Evolutionary conservation across 2,888 invertebrate species (phyloP).

Genomic region (Cenopis cana): DNA sequence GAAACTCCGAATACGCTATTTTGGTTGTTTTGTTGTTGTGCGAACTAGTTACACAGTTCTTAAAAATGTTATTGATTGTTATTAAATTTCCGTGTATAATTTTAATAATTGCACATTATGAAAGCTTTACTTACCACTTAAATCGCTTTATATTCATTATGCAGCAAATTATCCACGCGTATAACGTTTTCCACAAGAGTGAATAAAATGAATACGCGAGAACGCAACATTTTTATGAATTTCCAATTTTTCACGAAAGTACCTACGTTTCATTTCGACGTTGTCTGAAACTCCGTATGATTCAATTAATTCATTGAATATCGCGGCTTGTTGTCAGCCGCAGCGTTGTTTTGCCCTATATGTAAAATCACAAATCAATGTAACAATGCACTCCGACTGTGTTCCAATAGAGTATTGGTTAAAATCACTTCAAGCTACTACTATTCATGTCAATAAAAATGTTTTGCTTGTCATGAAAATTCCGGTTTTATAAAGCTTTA

Average conservation of each 20-base stretch:
- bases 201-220: slow-evolving; percentile 34
- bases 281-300: slow-evolving; percentile 39
- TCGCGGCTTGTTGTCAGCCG: slow-evolving; percentile 38
- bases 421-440: slow-evolving; percentile 16
- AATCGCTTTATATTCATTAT: slow-evolving; percentile 12
- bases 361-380: slow-evolving; percentile 12
- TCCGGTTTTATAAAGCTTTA: slow-evolving; percentile 9
- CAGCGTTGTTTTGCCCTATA: slow-evolving; percentile 19
- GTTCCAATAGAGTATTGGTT: slow-evolving; percentile 12
- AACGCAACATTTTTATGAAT: slow-evolving; percentile 37
- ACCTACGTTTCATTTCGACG: slow-evolving; percentile 36
- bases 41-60: no score
- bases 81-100: neutral
- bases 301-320: slow-evolving; percentile 45
- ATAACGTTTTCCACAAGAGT: slow-evolving; percentile 21
- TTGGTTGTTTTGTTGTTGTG: no score
- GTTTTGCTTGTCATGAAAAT: slow-evolving; percentile 15
- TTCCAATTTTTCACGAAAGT: slow-evolving; percentile 19
- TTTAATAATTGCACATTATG: neutral
- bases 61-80: neutral
- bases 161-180: slow-evolving; percentile 14
- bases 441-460: slow-evolving; percentile 9
- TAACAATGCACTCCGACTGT: slow-evolving; percentile 15
- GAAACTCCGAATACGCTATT: no score
- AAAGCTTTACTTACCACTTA: slow-evolving; percentile 11